These are phyloP conservation scores for Xestia xanthographa DNA, from an alignment of 2,888 invertebrate species.

Conservation along the genomic window DNA sequence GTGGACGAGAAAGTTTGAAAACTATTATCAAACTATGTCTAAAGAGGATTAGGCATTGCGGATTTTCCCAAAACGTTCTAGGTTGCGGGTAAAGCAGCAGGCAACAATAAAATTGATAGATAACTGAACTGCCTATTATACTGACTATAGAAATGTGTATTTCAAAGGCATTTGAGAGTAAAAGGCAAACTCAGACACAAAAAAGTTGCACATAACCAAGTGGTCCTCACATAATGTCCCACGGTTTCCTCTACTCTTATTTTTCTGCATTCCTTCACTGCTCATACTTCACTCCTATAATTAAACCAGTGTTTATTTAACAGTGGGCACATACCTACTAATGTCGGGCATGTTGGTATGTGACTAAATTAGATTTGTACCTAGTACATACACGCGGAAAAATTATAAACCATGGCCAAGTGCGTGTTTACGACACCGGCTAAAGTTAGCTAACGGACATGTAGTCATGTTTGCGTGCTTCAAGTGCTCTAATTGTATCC, in stretches of 20 bases:
- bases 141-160: not conserved
- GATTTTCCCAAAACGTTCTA: slow-evolving; percentile 31
- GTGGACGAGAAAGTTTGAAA: slow-evolving; percentile 22
- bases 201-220: not conserved
- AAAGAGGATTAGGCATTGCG: slow-evolving; percentile 41
- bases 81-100: slow-evolving; percentile 49
- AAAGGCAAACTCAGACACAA: not conserved
- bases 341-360: slow-evolving; percentile 56
- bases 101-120: slow-evolving; percentile 19
- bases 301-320: slow-evolving; percentile 61
- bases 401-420: slow-evolving; percentile 54
- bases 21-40: slow-evolving; percentile 37
- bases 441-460: slow-evolving; percentile 53
- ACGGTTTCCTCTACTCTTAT: slow-evolving; percentile 13
- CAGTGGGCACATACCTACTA: slow-evolving; percentile 53
- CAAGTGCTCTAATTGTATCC: slow-evolving; percentile 53
- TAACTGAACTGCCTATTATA: slow-evolving; percentile 10
- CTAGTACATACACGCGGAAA: slow-evolving; percentile 56
- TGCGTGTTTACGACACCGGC: slow-evolving; percentile 57
- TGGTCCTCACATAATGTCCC: slow-evolving; percentile 15
- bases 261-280: slow-evolving; percentile 55
- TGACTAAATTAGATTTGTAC: slow-evolving; percentile 61
- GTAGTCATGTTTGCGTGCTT: slow-evolving; percentile 64
- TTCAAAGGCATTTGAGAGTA: not conserved
- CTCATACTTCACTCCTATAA: slow-evolving; percentile 56